Evolutionary conservation across 2,797 vertebrate species (phyloP).

Genomic region (Mastacembelus armatus): DNA sequence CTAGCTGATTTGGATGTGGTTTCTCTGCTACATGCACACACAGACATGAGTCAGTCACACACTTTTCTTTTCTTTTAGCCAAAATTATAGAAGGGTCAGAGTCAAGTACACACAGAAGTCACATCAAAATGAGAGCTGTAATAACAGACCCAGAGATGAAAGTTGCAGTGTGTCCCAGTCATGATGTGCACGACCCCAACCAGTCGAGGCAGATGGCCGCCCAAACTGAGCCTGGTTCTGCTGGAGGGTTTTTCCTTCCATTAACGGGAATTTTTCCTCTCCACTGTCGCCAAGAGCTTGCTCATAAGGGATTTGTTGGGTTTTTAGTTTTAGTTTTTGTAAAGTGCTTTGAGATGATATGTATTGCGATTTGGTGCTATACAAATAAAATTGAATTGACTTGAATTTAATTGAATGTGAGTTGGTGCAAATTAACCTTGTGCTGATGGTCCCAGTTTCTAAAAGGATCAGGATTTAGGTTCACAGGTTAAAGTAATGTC

Average conservation of each 20-base stretch:
- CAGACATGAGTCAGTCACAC: constrained; percentile 22
- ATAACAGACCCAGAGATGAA: constrained; percentile 41
- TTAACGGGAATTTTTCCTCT: too few species aligned
- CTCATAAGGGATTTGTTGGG: too few species aligned
- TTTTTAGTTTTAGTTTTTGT: too few species aligned
- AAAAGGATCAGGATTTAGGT: constrained; percentile 45
- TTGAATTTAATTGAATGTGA: constrained; percentile 17
- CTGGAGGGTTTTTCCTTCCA: too few species aligned
- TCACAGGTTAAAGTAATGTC: constrained; percentile 60
- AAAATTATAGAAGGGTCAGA: constrained; percentile 21
- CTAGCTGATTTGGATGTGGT: constrained; percentile 42
- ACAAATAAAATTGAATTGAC: too few species aligned
- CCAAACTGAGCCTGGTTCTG: too few species aligned
- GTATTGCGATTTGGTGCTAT: too few species aligned
- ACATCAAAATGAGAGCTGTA: constrained; percentile 29
- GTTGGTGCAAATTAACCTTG: constrained; percentile 18
- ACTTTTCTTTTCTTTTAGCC: constrained; percentile 7
- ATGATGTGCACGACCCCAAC: too few species aligned
- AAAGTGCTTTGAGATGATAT: too few species aligned
- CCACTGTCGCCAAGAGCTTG: too few species aligned
- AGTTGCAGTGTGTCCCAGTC: neutral
- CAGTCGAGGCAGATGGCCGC: too few species aligned
- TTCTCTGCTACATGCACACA: constrained; percentile 41
- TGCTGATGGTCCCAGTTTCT: constrained; percentile 26
- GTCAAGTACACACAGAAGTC: constrained; percentile 46